phyloP scores from a whole-genome alignment of 2,888 invertebrate species.

The Pardosa pseudoannulata region DNA sequence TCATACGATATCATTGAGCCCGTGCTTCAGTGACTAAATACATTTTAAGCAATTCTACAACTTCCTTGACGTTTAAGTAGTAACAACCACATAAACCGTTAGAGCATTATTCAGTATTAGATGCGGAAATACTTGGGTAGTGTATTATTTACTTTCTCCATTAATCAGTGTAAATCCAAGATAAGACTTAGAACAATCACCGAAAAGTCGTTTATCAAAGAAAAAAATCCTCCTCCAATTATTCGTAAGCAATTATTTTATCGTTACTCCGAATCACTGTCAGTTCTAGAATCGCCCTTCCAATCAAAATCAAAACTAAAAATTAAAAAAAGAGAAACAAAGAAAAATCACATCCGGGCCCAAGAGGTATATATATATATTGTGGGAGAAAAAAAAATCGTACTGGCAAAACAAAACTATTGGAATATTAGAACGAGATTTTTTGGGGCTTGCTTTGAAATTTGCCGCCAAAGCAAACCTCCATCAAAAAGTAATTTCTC shows the following conservation, averaged over 20 bases:
- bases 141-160: too few relatives aligned
- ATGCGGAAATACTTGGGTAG: too few relatives aligned
- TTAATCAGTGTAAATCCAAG: too few relatives aligned
- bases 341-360: conserved; percentile 18
- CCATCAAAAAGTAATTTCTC: conserved; percentile 54
- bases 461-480: conserved; percentile 34
- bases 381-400: neutral
- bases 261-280: neutral
- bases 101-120: too few relatives aligned
- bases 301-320: neutral
- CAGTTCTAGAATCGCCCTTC: neutral
- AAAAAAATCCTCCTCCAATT: too few relatives aligned
- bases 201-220: neutral
- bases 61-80: too few relatives aligned
- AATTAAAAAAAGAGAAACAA: neutral
- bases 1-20: too few relatives aligned
- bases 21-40: too few relatives aligned
- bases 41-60: too few relatives aligned
- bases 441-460: conserved; percentile 9
- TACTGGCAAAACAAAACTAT: conserved; percentile 1
- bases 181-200: neutral
- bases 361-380: neutral
- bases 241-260: conserved; percentile 1
- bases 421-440: neutral
- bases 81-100: too few relatives aligned